These are phyloP conservation scores for Bombus superbus DNA, from an alignment of 1,140 invertebrate species.

Conservation along the genomic window DNA sequence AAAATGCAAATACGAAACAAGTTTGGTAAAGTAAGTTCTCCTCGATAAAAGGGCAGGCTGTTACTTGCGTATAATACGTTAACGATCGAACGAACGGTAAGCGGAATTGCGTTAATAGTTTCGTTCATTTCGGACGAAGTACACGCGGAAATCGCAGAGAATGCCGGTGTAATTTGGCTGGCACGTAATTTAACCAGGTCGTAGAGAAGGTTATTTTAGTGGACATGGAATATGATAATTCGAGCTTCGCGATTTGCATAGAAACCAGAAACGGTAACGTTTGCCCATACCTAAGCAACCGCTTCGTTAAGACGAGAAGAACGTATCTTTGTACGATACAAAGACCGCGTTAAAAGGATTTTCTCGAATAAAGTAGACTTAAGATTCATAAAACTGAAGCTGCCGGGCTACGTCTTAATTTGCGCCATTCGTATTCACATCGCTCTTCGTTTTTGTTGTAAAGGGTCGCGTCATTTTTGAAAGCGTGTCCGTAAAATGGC, in stretches of 20 bases:
- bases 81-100: neutral
- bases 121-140: neutral
- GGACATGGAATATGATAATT: slow-evolving; percentile 24
- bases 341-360: neutral
- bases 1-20: neutral
- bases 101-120: neutral
- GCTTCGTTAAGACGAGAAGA: neutral
- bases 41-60: neutral
- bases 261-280: slow-evolving; percentile 4
- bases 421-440: neutral
- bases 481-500: neutral
- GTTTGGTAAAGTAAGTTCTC: neutral
- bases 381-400: neutral
- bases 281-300: neutral
- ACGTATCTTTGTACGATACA: neutral
- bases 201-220: slow-evolving; percentile 5
- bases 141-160: neutral
- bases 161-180: slow-evolving; percentile 10
- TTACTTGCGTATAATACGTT: neutral
- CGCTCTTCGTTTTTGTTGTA: neutral
- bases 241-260: slow-evolving; percentile 7
- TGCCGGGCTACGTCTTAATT: neutral
- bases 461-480: neutral
- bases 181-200: slow-evolving; percentile 19
- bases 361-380: neutral